Base-by-base conservation (phyloP, 92 coral and sea anemone species). In the Pocillopora grandis region DNA sequence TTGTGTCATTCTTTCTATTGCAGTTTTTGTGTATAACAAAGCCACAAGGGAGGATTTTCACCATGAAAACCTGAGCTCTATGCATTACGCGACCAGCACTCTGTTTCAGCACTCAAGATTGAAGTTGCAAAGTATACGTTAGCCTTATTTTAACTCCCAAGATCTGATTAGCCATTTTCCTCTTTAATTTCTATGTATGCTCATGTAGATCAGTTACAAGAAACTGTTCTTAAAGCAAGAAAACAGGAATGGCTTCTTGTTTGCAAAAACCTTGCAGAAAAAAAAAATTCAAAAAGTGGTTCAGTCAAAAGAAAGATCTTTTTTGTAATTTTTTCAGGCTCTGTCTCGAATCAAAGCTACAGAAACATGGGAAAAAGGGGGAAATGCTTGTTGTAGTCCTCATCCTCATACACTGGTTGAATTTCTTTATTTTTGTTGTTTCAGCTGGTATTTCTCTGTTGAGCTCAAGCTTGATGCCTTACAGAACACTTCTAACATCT, bases 11-110 rank as follows among this genome's bases (percentile, higher is more conserved):
- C 49, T 58, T 11, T 80, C 20, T 10, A 49, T 56, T 77, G 65
- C 88, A 95, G 98, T 95, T 63, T 95, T 95, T 88, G 93, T 94
- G 37, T 93, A 95, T 82, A 95, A 95, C 94, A 95, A 95, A 89
- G 90, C 92, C 49, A 89, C 94, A 23, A 88, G 98, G 76, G 98
- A 92, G 80, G 98, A 96, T 87, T 96, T 91, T 75, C 85, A 89
- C 71, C 94, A 91, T 12, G 97, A 92, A 79, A 94, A 94, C 77
- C 85, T 96, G 42, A 84, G 92, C 75, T 91, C 98, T 58, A 88
- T 96, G 89, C 91, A 90, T 66, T 79, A 76, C 71, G 89, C 89
- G 1, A 96, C 98, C 18, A 80, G 91, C 77, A 86, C 89, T 14
- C 60, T 94, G 19, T 94, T 92, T 79, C 99, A 96, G 76, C 96